Percentiles rank a stretch among this genome's conserved stretches.
Evolutionary conservation across 2,797 vertebrate genomes (phyloP).

Genomic region (Sebastes melanostomus): DNA sequence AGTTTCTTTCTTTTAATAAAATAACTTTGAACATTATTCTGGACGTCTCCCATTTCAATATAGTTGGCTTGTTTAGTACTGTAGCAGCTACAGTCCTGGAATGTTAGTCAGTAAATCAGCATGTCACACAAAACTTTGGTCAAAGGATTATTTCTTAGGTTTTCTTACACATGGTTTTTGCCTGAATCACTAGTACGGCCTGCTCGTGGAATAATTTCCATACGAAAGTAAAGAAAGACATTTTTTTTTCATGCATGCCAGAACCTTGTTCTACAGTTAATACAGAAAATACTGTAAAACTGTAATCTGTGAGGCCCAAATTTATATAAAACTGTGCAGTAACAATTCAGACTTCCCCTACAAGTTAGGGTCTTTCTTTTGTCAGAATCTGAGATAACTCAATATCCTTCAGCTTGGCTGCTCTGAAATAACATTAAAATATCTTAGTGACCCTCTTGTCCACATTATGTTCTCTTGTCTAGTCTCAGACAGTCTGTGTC

Average conservation of each 20-base stretch:
- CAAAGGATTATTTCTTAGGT: not conserved
- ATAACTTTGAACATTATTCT: not conserved
- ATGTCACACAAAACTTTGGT: not conserved
- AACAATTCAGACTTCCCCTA: not conserved
- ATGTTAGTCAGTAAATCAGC: constrained; percentile 26
- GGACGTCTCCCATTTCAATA: not conserved
- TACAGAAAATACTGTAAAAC: constrained; percentile 6
- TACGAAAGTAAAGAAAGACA: not conserved
- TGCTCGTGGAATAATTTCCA: not conserved
- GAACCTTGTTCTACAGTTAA: not conserved
- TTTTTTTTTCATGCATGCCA: not conserved
- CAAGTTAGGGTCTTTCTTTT: not conserved
- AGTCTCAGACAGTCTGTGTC: constrained; percentile 22
- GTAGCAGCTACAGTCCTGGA: constrained; percentile 10
- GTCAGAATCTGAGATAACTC: not conserved
- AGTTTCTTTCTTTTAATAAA: not conserved
- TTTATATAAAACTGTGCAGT: not conserved
- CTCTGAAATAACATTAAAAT: constrained; percentile 13
- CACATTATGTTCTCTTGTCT: constrained; percentile 4
- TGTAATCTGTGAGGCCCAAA: constrained; percentile 1
- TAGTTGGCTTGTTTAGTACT: constrained; percentile 2
- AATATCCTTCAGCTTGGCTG: constrained; percentile 17
- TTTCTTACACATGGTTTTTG: not conserved
- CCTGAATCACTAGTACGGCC: not conserved
- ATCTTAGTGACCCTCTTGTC: constrained; percentile 6